A percentile compares a stretch with the other conserved stretches of the same genome.
phyloP scores from a whole-genome alignment of 2,797 vertebrate species.

The Periophthalmus magnuspinnatus region DNA sequence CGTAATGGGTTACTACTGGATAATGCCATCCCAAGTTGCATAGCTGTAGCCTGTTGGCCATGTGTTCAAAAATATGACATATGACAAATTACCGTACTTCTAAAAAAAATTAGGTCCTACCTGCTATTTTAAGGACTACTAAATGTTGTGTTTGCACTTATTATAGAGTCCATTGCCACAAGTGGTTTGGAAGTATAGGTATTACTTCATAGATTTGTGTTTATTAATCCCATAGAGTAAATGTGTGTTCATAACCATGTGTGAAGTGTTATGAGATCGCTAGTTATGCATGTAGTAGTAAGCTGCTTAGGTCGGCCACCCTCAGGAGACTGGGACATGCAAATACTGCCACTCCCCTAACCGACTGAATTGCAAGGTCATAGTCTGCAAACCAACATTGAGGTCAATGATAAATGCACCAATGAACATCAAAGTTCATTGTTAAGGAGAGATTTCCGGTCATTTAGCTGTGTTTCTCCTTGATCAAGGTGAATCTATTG shows the following conservation, averaged over 20 bases:
- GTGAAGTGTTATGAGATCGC: background rate
- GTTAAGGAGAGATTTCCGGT: background rate
- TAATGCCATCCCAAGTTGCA: too few species aligned
- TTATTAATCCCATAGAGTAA: background rate
- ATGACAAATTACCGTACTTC: too few species aligned
- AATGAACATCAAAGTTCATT: background rate
- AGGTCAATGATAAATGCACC: constrained; percentile 10
- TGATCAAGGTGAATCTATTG: constrained; percentile 52
- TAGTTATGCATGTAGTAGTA: background rate
- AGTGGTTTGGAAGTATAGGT: background rate
- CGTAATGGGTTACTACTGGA: too few species aligned
- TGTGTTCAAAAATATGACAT: too few species aligned
- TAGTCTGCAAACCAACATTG: constrained; percentile 9
- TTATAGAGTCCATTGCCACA: background rate
- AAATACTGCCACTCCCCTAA: constrained; percentile 28
- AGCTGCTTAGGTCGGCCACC: constrained; percentile 22
- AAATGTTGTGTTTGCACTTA: background rate
- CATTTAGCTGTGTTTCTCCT: constrained; percentile 40
- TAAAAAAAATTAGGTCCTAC: too few species aligned
- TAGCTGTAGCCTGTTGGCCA: too few species aligned
- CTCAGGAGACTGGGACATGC: constrained; percentile 21
- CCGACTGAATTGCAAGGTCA: constrained; percentile 37
- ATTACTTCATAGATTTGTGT: background rate
- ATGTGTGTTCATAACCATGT: background rate
- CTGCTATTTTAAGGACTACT: background rate